Base-by-base conservation (phyloP, 2,113 vertebrate species). In the Neomonachus schauinslandi region DNA sequence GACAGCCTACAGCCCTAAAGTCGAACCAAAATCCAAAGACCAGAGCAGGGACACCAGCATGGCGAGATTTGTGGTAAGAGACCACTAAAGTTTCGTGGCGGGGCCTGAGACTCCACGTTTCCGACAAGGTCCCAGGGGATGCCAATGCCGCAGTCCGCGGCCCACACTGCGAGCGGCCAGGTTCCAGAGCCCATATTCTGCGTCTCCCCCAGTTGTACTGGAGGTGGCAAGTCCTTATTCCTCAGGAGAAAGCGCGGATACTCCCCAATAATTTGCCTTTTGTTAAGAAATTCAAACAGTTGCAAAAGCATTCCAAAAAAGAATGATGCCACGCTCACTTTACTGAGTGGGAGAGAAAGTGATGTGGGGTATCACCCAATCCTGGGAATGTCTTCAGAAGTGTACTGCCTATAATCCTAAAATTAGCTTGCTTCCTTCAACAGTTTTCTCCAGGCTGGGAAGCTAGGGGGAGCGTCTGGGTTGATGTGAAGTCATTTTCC, bases 31-130 rank as follows among this genome's bases (percentile, higher is more conserved):
- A 22, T 42, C 26, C 74, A 33, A n/a, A 59, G n/a, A 42, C 10
- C 18, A 61, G 92, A 71, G 5, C 19, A 1, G 31, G 5, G 26
- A 7, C 61, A 0, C 8, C 2, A 13, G 51, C 82, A 49, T 11
- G 0, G 9, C 9, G 13, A 22, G 24, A 4, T 1, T 0, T 18
- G 55, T 0, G 7, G 51, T 26, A 33, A 3, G 0, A 2, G 77
- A 9, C 71, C 71, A 21, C 11, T 12, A 13, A 22, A 72, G 21
- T 24, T 42, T 39, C 2, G 0, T 53, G 79, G 46, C 0, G 1
- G 39, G 49, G 55, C 33, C 85, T 22, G 36, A 74, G 46, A 49
- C 0, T 49, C 84, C 21, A 12, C 53, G 19, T 51, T 72, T 51
- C 46, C 93, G 33, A 16, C 24, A 26, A n/a, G 46, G 15, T 61